Conservation (phyloP, 2,888 invertebrate genomes). For the Patella depressa region DNA sequence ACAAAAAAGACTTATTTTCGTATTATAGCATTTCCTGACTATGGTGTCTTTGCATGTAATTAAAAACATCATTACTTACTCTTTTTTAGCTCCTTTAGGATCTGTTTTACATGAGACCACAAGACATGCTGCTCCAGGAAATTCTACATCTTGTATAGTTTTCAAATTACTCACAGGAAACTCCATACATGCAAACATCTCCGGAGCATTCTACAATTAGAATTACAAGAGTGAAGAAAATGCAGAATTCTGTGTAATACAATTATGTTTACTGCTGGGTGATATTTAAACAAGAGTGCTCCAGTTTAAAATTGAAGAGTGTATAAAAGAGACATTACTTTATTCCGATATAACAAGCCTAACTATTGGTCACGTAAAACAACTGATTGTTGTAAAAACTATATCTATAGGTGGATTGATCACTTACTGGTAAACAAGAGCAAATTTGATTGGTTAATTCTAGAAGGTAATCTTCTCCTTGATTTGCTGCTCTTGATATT, state of each 20-base stretch:
- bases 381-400: too few species aligned
- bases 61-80: conserved; percentile 48
- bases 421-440: conserved; percentile 66
- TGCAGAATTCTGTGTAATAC: too few species aligned
- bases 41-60: too few species aligned
- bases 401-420: not conserved
- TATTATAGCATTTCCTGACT: too few species aligned
- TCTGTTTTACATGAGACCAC: conserved; percentile 66
- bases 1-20: too few species aligned
- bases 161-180: conserved; percentile 66
- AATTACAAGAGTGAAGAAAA: too few species aligned
- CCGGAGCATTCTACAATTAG: conserved; percentile 62
- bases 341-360: too few species aligned
- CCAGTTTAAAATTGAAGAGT: too few species aligned
- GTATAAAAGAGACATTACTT: too few species aligned
- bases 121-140: conserved; percentile 68
- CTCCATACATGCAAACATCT: conserved; percentile 69
- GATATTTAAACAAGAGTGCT: too few species aligned
- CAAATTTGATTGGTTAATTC: conserved; percentile 70
- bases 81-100: conserved; percentile 65
- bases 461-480: conserved; percentile 69
- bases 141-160: conserved; percentile 65
- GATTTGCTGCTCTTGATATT: conserved; percentile 66
- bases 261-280: too few species aligned
- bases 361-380: too few species aligned